A percentile compares a stretch with the other conserved stretches of the same genome.
phyloP scores from a whole-genome alignment of 1,140 invertebrate species.

The Drosophila parvula region DNA sequence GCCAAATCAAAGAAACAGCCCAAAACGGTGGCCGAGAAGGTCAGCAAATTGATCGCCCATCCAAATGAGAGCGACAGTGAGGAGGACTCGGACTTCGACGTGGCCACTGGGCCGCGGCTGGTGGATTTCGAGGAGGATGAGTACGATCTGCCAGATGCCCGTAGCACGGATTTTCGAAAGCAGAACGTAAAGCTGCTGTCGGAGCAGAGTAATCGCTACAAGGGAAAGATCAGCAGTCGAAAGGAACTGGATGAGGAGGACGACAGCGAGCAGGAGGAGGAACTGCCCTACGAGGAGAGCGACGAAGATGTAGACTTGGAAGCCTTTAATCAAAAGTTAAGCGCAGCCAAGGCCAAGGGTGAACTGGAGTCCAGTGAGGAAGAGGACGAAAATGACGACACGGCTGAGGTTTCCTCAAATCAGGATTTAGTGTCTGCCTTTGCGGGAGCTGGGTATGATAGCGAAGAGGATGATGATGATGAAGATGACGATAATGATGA shows the following conservation, averaged over 20 bases:
- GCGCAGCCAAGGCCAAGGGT: conserved; percentile 3
- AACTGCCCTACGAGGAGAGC: conserved; percentile 71
- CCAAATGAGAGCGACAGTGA: conserved; percentile 69
- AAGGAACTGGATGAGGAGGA: conserved; percentile 84
- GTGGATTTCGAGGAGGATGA: conserved; percentile 85
- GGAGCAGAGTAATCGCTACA: conserved; percentile 89
- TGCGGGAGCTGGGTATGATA: neutral
- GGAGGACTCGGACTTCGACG: conserved; percentile 62
- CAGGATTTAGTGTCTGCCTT: neutral
- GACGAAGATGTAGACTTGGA: conserved; percentile 47
- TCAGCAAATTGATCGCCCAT: too few species aligned
- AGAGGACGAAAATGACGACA: conserved; percentile 48
- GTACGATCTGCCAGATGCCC: conserved; percentile 85
- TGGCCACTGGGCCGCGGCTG: conserved; percentile 59
- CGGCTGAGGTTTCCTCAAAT: neutral
- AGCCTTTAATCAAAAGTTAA: conserved; percentile 47
- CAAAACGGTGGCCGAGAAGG: too few species aligned
- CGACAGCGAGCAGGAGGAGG: conserved; percentile 44
- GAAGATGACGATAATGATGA: conserved; percentile 32
- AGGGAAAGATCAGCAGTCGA: conserved; percentile 88
- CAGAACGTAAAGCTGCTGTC: conserved; percentile 88
- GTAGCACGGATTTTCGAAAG: conserved; percentile 87
- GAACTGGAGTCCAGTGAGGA: conserved; percentile 14
- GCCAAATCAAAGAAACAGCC: too few species aligned
- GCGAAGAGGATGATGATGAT: neutral